Evolutionary conservation across 2,888 invertebrate genomes (phyloP).

Genomic region (Megalurothrips usitatus): DNA sequence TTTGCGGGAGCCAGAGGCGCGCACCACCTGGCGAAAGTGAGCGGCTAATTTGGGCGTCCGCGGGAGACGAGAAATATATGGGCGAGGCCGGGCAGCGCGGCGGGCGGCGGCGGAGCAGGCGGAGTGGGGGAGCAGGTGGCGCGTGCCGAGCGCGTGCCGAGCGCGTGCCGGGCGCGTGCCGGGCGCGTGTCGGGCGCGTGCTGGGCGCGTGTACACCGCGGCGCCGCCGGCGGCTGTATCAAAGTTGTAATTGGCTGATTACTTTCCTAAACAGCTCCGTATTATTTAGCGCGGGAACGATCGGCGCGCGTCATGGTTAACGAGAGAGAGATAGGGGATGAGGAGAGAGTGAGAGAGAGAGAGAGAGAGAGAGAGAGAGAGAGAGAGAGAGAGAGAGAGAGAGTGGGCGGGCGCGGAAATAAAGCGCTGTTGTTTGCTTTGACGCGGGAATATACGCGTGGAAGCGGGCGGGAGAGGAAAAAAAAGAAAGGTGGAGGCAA

Average conservation of each 20-base stretch:
- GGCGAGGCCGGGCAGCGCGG: too few species aligned
- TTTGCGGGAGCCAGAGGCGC: too few species aligned
- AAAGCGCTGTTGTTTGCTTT: too few species aligned
- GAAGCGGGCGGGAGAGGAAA: background rate
- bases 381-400: background rate
- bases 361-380: background rate
- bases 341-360: background rate
- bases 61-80: background rate
- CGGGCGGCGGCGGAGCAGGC: too few species aligned
- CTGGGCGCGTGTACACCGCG: background rate
- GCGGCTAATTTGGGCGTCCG: conserved; percentile 5
- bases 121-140: background rate
- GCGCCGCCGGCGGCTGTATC: too few species aligned
- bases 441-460: too few species aligned
- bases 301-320: background rate
- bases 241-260: conserved; percentile 21
- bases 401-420: too few species aligned
- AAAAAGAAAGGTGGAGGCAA: background rate
- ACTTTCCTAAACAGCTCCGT: conserved; percentile 5
- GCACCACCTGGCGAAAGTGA: conserved; percentile 16
- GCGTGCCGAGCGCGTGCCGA: too few species aligned
- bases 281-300: background rate
- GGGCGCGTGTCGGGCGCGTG: too few species aligned
- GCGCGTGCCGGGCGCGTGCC: too few species aligned
- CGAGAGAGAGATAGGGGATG: background rate